phyloP scores from a whole-genome alignment of 1,140 invertebrate genomes.

The Lordiphosa collinella region DNA sequence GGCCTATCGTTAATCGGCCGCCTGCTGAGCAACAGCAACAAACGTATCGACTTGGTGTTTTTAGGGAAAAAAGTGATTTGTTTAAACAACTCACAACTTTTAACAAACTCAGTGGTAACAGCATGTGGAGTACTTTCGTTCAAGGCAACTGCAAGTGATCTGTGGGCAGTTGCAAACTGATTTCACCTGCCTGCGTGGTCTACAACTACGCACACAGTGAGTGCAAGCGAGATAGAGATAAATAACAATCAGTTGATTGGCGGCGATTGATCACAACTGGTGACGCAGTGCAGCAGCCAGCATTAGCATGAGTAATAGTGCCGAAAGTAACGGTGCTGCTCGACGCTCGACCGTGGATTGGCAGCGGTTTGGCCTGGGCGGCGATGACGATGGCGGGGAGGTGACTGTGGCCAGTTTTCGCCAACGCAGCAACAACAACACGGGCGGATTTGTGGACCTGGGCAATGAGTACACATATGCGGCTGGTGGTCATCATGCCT shows the following conservation, averaged over 20 bases:
- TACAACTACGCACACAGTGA: constrained; percentile 11
- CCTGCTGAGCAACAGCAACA: too few species aligned
- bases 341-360: constrained; percentile 63
- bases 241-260: constrained; percentile 34
- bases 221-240: constrained; percentile 10
- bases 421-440: constrained; percentile 80
- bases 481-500: constrained; percentile 89
- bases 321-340: constrained; percentile 55
- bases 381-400: constrained; percentile 68
- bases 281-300: neutral
- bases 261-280: constrained; percentile 23
- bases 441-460: constrained; percentile 85
- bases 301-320: constrained; percentile 61
- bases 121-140: too few species aligned
- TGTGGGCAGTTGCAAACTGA: too few species aligned
- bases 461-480: constrained; percentile 87
- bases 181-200: constrained; percentile 52
- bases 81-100: too few species aligned
- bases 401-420: constrained; percentile 73
- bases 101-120: too few species aligned
- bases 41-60: too few species aligned
- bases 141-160: too few species aligned
- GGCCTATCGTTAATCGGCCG: too few species aligned
- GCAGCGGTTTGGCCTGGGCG: constrained; percentile 74
- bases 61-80: too few species aligned